These are phyloP conservation scores for Symphodus melops DNA, from an alignment of 2,113 vertebrate species.

Conservation along the genomic window DNA sequence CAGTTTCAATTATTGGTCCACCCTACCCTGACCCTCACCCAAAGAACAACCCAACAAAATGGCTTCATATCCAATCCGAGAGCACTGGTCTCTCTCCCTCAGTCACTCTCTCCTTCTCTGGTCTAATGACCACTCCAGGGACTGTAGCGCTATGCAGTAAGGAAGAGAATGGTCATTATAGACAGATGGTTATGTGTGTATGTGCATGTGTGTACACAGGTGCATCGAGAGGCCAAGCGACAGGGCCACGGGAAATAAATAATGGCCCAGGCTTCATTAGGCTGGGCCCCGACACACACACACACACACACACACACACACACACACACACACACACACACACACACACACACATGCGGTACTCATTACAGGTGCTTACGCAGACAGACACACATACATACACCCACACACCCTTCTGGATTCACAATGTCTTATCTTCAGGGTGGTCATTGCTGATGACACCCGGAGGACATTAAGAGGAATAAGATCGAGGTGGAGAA, in stretches of 20 bases:
- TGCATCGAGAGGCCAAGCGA: constrained; percentile 78
- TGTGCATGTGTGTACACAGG: constrained; percentile 78
- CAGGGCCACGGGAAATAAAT: constrained; percentile 81
- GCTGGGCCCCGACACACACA: constrained; percentile 71
- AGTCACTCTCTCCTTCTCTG: constrained; percentile 68
- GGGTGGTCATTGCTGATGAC: constrained; percentile 73
- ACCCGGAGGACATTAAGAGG: constrained; percentile 42
- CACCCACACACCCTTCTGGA: constrained; percentile 52
- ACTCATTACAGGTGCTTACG: constrained; percentile 82
- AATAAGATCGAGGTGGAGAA: constrained; percentile 19
- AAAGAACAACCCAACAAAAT: constrained; percentile 57
- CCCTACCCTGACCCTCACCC: constrained; percentile 36
- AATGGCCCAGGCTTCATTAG: constrained; percentile 82
- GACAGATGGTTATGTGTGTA: constrained; percentile 79
- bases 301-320: constrained; percentile 56
- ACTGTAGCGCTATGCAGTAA: constrained; percentile 72
- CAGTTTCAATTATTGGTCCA: constrained; percentile 50
- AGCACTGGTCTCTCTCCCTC: constrained; percentile 68
- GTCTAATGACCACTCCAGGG: constrained; percentile 86
- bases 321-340: constrained; percentile 70
- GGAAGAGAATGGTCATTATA: constrained; percentile 79
- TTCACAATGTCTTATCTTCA: constrained; percentile 75
- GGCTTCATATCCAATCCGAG: constrained; percentile 56
- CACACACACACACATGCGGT: constrained; percentile 81
- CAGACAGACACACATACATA: constrained; percentile 49